Conservation (phyloP, 2,888 invertebrate species). For the Agrochola lychnidis region DNA sequence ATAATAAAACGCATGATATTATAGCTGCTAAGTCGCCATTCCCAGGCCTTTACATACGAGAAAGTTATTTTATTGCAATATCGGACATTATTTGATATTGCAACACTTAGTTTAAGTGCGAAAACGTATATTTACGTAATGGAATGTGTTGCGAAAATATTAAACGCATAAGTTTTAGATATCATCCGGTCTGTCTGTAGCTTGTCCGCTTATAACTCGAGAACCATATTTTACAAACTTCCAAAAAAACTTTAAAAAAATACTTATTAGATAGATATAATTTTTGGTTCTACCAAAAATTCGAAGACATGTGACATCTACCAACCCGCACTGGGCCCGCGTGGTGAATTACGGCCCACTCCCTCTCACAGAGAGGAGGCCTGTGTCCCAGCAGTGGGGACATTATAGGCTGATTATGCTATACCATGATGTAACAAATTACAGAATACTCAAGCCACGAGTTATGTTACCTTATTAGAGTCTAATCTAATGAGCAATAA, state of each 20-base stretch:
- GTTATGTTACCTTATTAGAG: background rate
- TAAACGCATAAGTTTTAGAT: background rate
- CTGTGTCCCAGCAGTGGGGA: too few species aligned
- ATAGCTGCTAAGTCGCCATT: background rate
- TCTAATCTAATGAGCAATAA: conserved; percentile 18
- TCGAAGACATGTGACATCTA: too few species aligned
- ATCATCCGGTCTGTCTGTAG: background rate
- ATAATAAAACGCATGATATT: background rate
- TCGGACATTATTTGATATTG: conserved; percentile 32
- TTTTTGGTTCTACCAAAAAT: too few species aligned
- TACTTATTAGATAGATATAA: too few species aligned
- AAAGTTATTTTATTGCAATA: conserved; percentile 43
- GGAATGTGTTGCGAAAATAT: conserved; percentile 17
- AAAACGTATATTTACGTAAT: conserved; percentile 32
- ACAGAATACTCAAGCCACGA: background rate
- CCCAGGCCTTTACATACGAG: conserved; percentile 7
- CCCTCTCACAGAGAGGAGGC: too few species aligned
- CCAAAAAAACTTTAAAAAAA: too few species aligned
- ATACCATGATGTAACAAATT: too few species aligned
- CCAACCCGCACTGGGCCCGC: too few species aligned
- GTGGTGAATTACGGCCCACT: too few species aligned
- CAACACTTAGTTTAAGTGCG: conserved; percentile 33
- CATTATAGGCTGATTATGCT: too few species aligned
- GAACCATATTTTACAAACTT: background rate
- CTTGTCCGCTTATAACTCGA: background rate